Base-by-base conservation (phyloP, 35 echinoderm and acorn worm species). In the Apostichopus parvimensis region DNA sequence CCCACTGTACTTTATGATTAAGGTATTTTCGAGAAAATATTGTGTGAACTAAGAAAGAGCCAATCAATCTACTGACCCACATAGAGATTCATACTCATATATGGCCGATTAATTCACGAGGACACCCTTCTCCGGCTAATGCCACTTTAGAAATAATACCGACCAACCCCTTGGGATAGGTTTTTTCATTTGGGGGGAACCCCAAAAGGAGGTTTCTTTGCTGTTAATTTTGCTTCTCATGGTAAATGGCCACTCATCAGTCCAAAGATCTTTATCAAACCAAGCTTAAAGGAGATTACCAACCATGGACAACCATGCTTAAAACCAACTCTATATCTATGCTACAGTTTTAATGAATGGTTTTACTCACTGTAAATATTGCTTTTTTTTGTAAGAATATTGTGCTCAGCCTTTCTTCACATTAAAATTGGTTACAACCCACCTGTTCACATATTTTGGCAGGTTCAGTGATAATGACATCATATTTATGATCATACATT, bases 141-240 rank as follows among this genome's bases (percentile, higher is more conserved):
- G 78, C 26, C 34, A 80, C 78, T 80, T 54, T 53, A 54, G 23
- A 80, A 80, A 80, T 80, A 80, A 80, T 80, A 80, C 78, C 26
- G 78, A 14, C 54, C 6, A 80, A 80, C 28, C 78, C 78, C 78
- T 80, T 34, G 78, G 78, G 78, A 80, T 15, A 80, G 78, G 23
- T 80, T 84, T 84, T 58, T 59, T 84, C 56, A 84, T 84, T 84
- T 84, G 56, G 81, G 81, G 81, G 56, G 81, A 84, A 84, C 81
- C 55, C 81, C 53, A 23, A 58, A 56, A 59, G 81, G 81, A 59
- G 56, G 13, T 14, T 56, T 84, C 57, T 14, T 14, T 84, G 79
- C 79, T 56, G 56, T 58, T 84, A 84, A 84, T 84, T 84, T 59
- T 84, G 53, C 56, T 59, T 59, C 28, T 80, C 78, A 45, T 80